Base-by-base conservation (phyloP, 2,888 invertebrate genomes). In the Tuta absoluta region DNA sequence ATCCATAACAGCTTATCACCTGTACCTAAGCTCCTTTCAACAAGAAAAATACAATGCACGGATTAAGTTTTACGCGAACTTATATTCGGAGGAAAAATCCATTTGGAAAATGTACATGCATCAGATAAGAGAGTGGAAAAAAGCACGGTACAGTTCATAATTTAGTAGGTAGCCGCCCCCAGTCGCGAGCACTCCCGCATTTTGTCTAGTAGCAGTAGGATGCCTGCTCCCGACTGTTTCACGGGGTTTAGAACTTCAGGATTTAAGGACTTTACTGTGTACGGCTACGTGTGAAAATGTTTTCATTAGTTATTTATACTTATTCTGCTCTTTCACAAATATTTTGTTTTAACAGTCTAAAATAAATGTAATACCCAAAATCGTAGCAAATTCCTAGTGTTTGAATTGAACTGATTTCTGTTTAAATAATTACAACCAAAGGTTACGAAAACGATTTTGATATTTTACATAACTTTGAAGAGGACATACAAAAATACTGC, bases 21-120 rank as follows among this genome's bases (percentile, higher is more conserved):
- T 49, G 28, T 28, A 33, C 33, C 4, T 33, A 61, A 57, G 37
- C 63, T 65, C 57, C 61, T 60, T 64, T 66, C 24, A 59, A 33
- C 53, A 59, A 45, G 45, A 45, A 17, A n/a, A 45, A n/a, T 45
- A 49, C 49, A 49, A 49, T 49, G 19, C 49, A 11, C 7, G 49
- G 49, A 49, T 49, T 49, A 49, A 19, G 49, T 49, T 49, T 49
- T 49, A 11, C 21, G 21, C 21, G 19, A 23, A 21, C 10, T 49
- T 49, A 23, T 49, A 49, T 49, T 49, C 21, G 19, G 49, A 49
- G 49, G 45, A 45, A 49, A 49, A 49, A 49, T 49, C 49, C 21
- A 23, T 49, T 49, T 49, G 49, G 21, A 21, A 49, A 49, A 49
- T 21, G 49, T 49, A 45, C 45, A 17, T 45, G 45, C 45, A 45